A percentile compares a stretch with the other conserved stretches of the same genome.
Evolutionary conservation across 2,797 vertebrate genomes (phyloP).

Genomic region (Clarias platycephalus): DNA sequence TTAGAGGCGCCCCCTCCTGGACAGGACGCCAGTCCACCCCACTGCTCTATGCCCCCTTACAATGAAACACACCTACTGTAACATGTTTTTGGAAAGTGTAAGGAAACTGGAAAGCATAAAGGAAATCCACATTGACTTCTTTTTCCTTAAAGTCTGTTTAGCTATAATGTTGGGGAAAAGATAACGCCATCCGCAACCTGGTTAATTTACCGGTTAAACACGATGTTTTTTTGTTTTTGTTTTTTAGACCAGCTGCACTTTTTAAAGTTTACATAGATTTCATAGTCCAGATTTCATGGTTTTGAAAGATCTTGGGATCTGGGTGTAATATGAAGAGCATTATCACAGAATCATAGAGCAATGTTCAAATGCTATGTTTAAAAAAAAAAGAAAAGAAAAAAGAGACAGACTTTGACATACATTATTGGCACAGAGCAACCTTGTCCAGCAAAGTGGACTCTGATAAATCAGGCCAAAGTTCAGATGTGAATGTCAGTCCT

Average conservation of each 20-base stretch:
- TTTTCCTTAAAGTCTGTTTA: constrained; percentile 8
- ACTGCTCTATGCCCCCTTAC: not conserved
- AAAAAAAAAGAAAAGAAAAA: not conserved
- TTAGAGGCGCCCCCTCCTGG: not conserved
- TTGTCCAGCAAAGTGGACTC: constrained; percentile 34
- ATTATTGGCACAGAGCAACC: constrained; percentile 26
- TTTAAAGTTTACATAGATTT: not conserved
- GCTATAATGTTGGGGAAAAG: not conserved
- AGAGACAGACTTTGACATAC: not conserved
- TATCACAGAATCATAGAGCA: not conserved
- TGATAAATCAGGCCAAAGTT: not conserved
- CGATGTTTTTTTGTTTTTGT: too few species aligned
- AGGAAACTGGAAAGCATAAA: not conserved
- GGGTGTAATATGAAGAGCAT: not conserved
- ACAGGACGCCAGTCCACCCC: not conserved
- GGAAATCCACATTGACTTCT: not conserved
- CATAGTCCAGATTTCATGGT: not conserved
- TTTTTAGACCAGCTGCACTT: not conserved
- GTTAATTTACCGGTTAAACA: not conserved
- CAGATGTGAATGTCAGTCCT: not conserved
- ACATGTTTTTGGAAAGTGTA: not conserved
- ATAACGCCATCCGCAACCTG: not conserved
- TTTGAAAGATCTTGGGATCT: not conserved
- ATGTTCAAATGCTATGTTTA: not conserved
- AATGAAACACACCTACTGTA: not conserved